Evolutionary conservation across 2,797 vertebrate genomes (phyloP).

Genomic region (Trematomus bernacchii): DNA sequence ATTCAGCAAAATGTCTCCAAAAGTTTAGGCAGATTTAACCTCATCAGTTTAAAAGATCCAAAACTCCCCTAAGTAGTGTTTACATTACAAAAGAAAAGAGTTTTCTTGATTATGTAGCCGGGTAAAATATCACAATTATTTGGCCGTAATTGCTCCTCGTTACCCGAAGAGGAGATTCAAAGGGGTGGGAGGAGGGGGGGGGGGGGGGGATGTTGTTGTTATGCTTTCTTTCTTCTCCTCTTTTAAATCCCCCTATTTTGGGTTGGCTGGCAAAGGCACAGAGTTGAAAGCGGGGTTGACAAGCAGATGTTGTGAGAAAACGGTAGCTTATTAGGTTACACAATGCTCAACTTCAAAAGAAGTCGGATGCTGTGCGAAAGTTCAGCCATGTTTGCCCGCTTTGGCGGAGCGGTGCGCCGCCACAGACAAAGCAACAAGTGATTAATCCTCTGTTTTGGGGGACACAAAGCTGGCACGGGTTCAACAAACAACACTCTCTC

Average conservation of each 20-base stretch:
- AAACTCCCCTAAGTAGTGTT: slow-evolving; percentile 67
- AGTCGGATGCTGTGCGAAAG: slow-evolving; percentile 73
- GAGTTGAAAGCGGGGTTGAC: slow-evolving; percentile 82
- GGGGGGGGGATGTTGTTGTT: slow-evolving; percentile 43
- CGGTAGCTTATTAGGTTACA: slow-evolving; percentile 85
- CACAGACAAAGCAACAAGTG: slow-evolving; percentile 68
- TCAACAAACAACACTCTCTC: slow-evolving; percentile 67
- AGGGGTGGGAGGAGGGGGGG: slow-evolving; percentile 16
- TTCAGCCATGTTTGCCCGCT: slow-evolving; percentile 70
- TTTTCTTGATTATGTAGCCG: slow-evolving; percentile 66
- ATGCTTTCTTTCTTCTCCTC: slow-evolving; percentile 65
- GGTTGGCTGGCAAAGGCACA: slow-evolving; percentile 64
- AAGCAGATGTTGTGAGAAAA: slow-evolving; percentile 86
- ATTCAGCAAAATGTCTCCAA: slow-evolving; percentile 41
- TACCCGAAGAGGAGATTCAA: slow-evolving; percentile 64
- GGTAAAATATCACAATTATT: slow-evolving; percentile 77
- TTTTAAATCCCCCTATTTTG: slow-evolving; percentile 59
- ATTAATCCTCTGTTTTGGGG: slow-evolving; percentile 78
- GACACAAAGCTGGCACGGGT: slow-evolving; percentile 62
- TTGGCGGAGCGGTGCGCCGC: slow-evolving; percentile 49
- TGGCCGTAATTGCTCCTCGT: slow-evolving; percentile 70
- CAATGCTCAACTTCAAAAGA: slow-evolving; percentile 78
- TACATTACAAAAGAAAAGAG: slow-evolving; percentile 65
- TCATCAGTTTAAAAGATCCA: slow-evolving; percentile 56
- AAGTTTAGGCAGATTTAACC: slow-evolving; percentile 54